Evolutionary conservation across 2,797 vertebrate species (phyloP).

Genomic region (Linurgus olivaceus): DNA sequence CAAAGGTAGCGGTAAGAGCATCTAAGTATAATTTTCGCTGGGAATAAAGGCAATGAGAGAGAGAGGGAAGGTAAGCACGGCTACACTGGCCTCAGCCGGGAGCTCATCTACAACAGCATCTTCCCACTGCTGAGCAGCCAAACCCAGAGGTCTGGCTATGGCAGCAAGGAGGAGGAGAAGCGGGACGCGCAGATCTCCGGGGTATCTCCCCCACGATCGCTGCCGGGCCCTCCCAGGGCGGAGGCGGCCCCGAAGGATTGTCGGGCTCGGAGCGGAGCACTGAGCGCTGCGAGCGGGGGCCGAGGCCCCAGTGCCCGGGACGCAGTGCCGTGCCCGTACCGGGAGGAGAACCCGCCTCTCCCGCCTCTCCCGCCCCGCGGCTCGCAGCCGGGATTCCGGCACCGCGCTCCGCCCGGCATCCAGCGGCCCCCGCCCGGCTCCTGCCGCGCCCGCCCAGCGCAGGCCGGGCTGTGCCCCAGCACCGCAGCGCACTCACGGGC

Average conservation of each 20-base stretch:
- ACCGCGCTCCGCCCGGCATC: neutral
- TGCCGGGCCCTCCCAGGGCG: neutral
- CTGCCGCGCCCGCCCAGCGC: neutral
- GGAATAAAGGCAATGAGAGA: neutral
- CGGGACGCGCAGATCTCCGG: fast-evolving
- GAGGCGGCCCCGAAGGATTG: fast-evolving
- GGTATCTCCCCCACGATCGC: fast-evolving
- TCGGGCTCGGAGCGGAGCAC: neutral
- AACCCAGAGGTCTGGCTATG: fast-evolving
- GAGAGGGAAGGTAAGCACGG: fast-evolving
- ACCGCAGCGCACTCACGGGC: neutral
- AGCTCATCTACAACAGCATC: fast-evolving
- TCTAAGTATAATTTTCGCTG: neutral
- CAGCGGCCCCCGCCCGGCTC: neutral
- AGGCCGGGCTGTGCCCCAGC: neutral
- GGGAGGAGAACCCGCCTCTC: neutral
- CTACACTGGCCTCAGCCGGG: fast-evolving
- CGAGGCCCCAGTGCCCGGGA: fast-evolving
- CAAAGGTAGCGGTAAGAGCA: fast-evolving
- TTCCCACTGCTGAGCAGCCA: fast-evolving
- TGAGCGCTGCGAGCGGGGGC: fast-evolving
- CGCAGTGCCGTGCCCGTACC: neutral
- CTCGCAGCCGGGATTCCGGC: neutral
- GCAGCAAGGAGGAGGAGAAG: fast-evolving
- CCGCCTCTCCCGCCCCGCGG: neutral